Evolutionary conservation across 2,113 vertebrate genomes (phyloP).

Genomic region (Illadopsis cleaveri): DNA sequence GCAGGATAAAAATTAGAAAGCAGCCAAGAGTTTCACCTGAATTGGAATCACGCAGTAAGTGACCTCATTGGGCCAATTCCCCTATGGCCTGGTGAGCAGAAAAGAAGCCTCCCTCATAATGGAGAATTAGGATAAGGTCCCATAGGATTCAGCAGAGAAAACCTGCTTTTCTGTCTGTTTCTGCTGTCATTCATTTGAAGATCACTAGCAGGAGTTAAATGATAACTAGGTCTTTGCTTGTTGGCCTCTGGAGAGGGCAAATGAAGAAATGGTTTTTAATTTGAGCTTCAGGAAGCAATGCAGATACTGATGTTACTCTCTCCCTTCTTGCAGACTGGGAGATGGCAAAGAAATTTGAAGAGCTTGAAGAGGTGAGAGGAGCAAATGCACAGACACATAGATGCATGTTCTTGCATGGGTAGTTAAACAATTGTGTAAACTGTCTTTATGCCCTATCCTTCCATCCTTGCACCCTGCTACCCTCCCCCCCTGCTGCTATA

Average conservation of each 20-base stretch:
- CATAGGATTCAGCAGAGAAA: neutral
- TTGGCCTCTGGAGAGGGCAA: neutral
- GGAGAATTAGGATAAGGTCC: neutral
- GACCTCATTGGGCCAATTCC: neutral
- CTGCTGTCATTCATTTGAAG: neutral
- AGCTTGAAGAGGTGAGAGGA: constrained; percentile 65
- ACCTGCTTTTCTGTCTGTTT: neutral
- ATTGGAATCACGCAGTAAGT: neutral
- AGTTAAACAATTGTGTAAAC: neutral
- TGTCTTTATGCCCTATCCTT: neutral
- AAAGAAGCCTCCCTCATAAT: neutral
- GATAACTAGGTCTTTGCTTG: neutral
- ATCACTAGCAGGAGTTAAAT: neutral
- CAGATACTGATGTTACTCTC: neutral
- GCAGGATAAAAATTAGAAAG: neutral
- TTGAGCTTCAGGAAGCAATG: neutral
- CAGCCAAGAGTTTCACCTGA: neutral
- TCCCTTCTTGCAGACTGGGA: constrained; percentile 53
- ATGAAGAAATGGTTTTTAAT: neutral
- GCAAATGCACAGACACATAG: neutral
- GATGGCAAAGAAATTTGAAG: constrained; percentile 62
- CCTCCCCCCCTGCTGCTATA: neutral
- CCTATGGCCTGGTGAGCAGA: neutral
- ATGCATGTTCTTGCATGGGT: neutral
- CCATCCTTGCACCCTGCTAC: neutral